Percentiles rank a stretch among this genome's conserved stretches.
Conservation (phyloP, 1,140 invertebrate species). For the Drosophila subpulchrella region DNA sequence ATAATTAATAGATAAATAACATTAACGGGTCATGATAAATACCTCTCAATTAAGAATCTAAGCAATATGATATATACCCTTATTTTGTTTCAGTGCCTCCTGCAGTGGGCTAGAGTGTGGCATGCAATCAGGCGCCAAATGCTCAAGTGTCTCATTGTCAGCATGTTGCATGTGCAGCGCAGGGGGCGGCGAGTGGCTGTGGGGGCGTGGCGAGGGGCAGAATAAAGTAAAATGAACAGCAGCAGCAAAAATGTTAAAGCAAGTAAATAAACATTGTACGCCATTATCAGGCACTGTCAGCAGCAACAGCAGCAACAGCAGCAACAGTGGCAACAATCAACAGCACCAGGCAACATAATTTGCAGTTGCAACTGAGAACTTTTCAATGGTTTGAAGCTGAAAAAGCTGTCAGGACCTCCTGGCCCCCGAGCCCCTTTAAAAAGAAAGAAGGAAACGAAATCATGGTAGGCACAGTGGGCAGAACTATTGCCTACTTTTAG, state of each 20-base stretch:
- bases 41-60: no score
- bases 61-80: no score
- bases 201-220: conserved; percentile 15
- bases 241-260: conserved; percentile 68
- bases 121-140: conserved; percentile 79
- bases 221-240: conserved; percentile 74
- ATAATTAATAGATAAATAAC: no score
- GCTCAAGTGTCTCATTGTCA: conserved; percentile 79
- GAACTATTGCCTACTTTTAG: neutral
- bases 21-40: no score
- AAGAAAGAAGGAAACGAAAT: neutral
- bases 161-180: conserved; percentile 66
- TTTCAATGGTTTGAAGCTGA: conserved; percentile 66
- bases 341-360: conserved; percentile 73
- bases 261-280: conserved; percentile 80
- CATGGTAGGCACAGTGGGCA: conserved; percentile 11
- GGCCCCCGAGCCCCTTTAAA: neutral
- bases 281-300: conserved; percentile 75
- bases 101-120: conserved; percentile 50
- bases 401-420: conserved; percentile 45
- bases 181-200: neutral
- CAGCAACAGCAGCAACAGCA: conserved; percentile 46
- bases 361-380: conserved; percentile 76
- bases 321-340: conserved; percentile 50
- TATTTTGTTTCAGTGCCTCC: conserved; percentile 2